Conservation (phyloP, 1,140 invertebrate species). For the Dolichoris vasculosae region DNA sequence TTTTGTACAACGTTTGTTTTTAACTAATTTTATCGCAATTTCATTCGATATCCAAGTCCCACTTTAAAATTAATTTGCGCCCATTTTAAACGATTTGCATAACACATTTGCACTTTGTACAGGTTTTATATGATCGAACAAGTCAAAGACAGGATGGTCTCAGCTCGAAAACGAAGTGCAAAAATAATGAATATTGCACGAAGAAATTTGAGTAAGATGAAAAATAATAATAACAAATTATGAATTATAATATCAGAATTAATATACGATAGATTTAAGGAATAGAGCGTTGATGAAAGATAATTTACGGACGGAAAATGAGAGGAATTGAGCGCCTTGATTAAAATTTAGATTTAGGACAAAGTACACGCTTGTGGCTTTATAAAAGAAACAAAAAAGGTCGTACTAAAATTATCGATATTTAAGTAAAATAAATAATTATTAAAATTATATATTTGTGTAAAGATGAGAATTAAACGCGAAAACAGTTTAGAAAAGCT, state of each 20-base stretch:
- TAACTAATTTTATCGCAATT: background rate
- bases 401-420: constrained; percentile 29
- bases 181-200: constrained; percentile 18
- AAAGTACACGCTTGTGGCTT: constrained; percentile 25
- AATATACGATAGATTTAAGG: constrained; percentile 11
- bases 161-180: background rate
- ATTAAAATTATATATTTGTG: constrained; percentile 15
- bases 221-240: constrained; percentile 4
- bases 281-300: background rate
- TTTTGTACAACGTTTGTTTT: background rate
- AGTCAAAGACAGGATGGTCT: constrained; percentile 18
- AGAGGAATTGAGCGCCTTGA: constrained; percentile 33
- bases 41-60: no score
- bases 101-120: constrained; percentile 19
- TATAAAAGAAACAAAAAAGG: constrained; percentile 37
- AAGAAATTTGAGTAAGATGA: constrained; percentile 13
- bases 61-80: no score
- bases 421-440: constrained; percentile 22
- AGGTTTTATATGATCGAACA: constrained; percentile 29
- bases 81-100: background rate
- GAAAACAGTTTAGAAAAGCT: background rate
- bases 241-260: constrained; percentile 18
- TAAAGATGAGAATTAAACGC: background rate
- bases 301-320: background rate
- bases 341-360: constrained; percentile 14